Evolutionary conservation across 2,113 vertebrate genomes (phyloP), one percentile per base, ranked within the genome.

Genomic region (Rhynchomys soricoides): DNA sequence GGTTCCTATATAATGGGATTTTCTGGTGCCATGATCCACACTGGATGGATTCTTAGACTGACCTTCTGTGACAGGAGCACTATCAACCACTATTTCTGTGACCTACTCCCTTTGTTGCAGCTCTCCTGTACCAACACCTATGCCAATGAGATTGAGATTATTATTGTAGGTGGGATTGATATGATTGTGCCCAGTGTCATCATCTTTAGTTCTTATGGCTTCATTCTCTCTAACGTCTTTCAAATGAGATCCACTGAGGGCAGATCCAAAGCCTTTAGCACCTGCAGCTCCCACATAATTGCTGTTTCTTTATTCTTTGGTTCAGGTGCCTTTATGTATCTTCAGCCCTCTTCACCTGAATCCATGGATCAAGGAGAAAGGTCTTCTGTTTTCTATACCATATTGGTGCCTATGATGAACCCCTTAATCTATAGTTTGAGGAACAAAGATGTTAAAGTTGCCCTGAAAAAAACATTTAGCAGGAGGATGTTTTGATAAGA

Each of bases 81-180:
- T 16, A 74, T 96, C 70, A 95, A 89, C 40, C 90, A 95, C 17
- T 97, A 93, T 68, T 89, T 95, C 40, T 95, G 94, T 50, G 89
- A 97, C 16, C 57, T 86, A 6, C 5, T 82, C 1, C 89, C 95
- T 13, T 0, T 95, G 15, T 59, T 94, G 0, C 71, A 95, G 64
- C 73, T 96, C 0, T 95, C 89, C 66, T 97, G 91, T 24, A 94
- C 29, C 0, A 86, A 11, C 52, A 95, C 75, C 1, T 64, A 90
- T 0, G 1, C 22, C 11, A 96, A 62, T 55, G 71, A 92, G 1
- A 3, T 95, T 43, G 93, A 79, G 3, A 37, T 94, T 29, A 68
- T 75, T 12, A 55, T 87, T 24, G 74, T 93, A 31, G 93, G 3
- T 4, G 66, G 86, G 0, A 82, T 90, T 1, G n/a, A 90, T 4